Base-by-base conservation (phyloP, 2,888 invertebrate species). In the Cecidostiba fungosa region DNA sequence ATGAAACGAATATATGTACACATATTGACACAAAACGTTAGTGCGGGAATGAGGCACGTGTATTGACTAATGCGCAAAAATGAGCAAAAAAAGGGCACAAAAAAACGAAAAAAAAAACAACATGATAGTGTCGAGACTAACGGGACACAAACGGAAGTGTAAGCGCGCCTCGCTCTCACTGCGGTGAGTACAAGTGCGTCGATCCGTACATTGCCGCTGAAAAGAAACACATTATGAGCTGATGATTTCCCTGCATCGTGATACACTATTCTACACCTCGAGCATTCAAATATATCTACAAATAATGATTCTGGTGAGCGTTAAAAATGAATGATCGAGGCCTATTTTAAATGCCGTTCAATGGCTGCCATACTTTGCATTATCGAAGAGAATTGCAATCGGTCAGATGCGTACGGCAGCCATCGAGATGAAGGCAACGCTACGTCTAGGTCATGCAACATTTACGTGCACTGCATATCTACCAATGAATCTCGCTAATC, bases 201-300 rank as follows among this genome's bases (percentile, higher is more conserved):
- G 92, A 91, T 89, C 92, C 93, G 88, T 91, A 92, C 89, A 92
- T 91, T 88, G 91, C 90, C 86, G 90, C 93, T 93, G 93, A 92
- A 93, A 87, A 93, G 88, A 93, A 92, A 92, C 88, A 91, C 84
- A 90, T 78, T 86, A 89, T 90, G 90, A 90, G 85, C 85, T 47
- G 76, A 86, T 88, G 89, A 90, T 59, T 74, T 70, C 23, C 32
- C 77, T 77, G 32, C 54, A 8, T 36, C 12, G 43, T 16, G 3
- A 32, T 72, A n/a, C 19, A 74, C 23, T 6, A n/a, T 54, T 79
- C 8, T 50, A 3, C 43, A 73, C 81, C 81, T 81, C 83, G 83
- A 83, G 77, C 86, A 76, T 85, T 85, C 85, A 69, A 76, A 12
- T 4, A 43, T 81, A 36, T 70, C 32, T 43, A 50, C 59, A 43